Evolutionary conservation across 2,797 vertebrate genomes (phyloP).

Genomic region (Tachyglossus aculeatus): DNA sequence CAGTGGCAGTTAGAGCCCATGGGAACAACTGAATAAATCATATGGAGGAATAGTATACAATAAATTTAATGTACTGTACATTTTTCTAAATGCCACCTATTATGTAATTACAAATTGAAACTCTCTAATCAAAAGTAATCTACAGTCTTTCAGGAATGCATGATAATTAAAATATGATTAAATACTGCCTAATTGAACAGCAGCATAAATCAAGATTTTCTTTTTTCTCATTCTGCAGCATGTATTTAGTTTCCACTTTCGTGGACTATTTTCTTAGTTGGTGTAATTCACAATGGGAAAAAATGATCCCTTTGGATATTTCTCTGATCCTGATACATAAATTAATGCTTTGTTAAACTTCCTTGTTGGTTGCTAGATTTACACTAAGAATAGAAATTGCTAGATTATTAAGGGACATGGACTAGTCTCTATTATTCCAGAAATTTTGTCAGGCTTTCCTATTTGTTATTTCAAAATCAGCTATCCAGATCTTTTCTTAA

Average conservation of each 20-base stretch:
- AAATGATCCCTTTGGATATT: not conserved
- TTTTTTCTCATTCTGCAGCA: slow-evolving; percentile 1
- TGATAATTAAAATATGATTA: not conserved
- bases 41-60: no score
- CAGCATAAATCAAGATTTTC: not conserved
- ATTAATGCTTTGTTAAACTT: not conserved
- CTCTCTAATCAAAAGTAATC: not conserved
- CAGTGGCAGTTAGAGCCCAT: no score
- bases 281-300: not conserved
- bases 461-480: slow-evolving; percentile 36
- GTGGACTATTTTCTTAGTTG: slow-evolving; percentile 30
- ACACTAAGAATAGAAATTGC: slow-evolving; percentile 32
- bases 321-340: not conserved
- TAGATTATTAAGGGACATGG: slow-evolving; percentile 42
- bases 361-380: not conserved
- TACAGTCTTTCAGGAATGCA: not conserved
- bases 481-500: slow-evolving; percentile 43
- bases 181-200: not conserved
- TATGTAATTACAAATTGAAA: not conserved
- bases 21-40: no score
- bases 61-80: no score
- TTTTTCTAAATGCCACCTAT: no score
- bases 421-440: slow-evolving; percentile 21
- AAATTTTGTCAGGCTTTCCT: slow-evolving; percentile 44
- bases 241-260: slow-evolving; percentile 5